Percentiles rank a stretch among this genome's conserved stretches.
phyloP scores from a whole-genome alignment of 2,797 vertebrate species.

The Mus spretus region DNA sequence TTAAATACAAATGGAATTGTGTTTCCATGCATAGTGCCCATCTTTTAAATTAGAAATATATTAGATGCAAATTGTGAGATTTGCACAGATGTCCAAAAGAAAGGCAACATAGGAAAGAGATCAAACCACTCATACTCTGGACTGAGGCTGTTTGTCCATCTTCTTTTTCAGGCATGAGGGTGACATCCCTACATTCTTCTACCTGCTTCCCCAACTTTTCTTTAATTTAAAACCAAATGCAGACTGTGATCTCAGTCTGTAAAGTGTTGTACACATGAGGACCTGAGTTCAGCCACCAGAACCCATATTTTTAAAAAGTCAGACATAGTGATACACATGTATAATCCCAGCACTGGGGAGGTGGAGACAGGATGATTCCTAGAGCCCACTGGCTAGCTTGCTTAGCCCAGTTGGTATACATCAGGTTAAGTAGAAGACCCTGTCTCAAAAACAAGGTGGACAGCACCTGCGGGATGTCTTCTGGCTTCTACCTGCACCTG shows the following conservation, averaged over 20 bases:
- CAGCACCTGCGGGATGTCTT: not conserved
- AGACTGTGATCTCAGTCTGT: not conserved
- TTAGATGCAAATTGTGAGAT: not conserved
- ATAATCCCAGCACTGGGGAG: not conserved
- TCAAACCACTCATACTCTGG: fast-evolving
- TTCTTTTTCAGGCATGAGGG: not conserved
- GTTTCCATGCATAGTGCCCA: not conserved
- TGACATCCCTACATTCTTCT: not conserved
- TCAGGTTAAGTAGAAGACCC: not conserved
- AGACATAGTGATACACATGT: too few species aligned
- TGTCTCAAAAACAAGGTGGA: not conserved
- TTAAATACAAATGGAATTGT: not conserved
- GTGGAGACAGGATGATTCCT: not conserved
- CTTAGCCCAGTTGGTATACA: not conserved
- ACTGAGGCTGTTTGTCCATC: not conserved
- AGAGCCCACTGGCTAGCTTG: too few species aligned
- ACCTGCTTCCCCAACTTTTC: not conserved
- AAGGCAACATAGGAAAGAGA: constrained; percentile 8
- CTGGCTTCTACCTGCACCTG: not conserved
- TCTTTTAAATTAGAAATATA: constrained; percentile 33
- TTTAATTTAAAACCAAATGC: not conserved
- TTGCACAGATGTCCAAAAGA: constrained; percentile 21
- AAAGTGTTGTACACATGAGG: not conserved
- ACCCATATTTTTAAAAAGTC: not conserved
- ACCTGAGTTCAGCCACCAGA: not conserved